Evolutionary conservation across 2,113 vertebrate genomes (phyloP).

Genomic region (Apteryx owenii): DNA sequence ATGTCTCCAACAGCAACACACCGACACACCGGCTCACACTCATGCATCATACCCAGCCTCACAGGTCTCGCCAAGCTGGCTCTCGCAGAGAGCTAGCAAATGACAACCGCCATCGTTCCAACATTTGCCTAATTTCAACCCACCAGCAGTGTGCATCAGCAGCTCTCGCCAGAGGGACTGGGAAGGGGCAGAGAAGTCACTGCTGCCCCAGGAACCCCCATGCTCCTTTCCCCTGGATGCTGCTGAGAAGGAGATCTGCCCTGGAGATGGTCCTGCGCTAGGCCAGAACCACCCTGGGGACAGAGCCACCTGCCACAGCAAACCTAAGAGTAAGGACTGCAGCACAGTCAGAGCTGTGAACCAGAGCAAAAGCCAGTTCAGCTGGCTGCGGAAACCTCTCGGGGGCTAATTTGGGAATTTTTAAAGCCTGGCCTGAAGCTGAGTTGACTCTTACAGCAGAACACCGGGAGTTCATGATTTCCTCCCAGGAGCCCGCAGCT

Average conservation of each 20-base stretch:
- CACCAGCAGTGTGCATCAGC: background rate
- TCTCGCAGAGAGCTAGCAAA: background rate
- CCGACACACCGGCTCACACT: background rate
- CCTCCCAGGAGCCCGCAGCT: background rate
- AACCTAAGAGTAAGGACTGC: background rate
- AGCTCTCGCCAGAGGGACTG: background rate
- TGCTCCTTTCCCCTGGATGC: background rate
- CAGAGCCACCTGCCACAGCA: background rate
- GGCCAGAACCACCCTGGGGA: background rate
- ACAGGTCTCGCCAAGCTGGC: background rate
- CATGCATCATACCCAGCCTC: background rate
- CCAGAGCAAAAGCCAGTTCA: constrained; percentile 30
- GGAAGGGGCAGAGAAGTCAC: background rate
- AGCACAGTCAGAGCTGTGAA: constrained; percentile 2
- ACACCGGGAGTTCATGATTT: background rate
- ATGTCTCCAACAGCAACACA: background rate
- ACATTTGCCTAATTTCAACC: background rate
- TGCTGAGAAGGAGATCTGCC: constrained; percentile 5
- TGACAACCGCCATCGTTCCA: background rate
- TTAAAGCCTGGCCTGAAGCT: background rate
- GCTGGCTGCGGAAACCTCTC: background rate
- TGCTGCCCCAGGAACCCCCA: background rate
- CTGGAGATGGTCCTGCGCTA: background rate
- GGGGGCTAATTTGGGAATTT: background rate
- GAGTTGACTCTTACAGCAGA: background rate